Conservation (phyloP, 2,113 vertebrate genomes). For the Neogobius melanostomus region DNA sequence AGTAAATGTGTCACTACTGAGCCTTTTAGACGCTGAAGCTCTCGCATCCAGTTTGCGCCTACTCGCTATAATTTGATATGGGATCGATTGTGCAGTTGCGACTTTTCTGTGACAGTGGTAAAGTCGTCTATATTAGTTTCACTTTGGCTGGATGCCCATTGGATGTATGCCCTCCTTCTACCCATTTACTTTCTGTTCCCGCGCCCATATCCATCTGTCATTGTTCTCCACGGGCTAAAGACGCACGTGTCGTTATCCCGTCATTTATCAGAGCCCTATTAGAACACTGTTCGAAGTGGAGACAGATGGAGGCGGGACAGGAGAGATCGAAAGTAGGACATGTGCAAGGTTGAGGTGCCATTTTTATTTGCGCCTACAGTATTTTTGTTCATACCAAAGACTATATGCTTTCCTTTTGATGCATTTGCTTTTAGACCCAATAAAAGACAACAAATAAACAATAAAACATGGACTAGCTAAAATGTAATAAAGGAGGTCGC, state of each 20-base stretch:
- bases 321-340: conserved; percentile 3
- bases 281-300: conserved; percentile 42
- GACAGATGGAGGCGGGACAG: conserved; percentile 49
- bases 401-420: background rate
- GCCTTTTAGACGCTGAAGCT: conserved; percentile 9
- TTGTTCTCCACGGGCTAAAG: conserved; percentile 52
- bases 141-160: conserved; percentile 23
- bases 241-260: conserved; percentile 40
- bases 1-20: background rate
- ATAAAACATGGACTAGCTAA: no score
- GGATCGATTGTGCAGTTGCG: conserved; percentile 24
- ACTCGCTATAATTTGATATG: conserved; percentile 30
- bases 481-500: no score
- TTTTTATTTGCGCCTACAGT: background rate
- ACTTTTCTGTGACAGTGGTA: conserved; percentile 14
- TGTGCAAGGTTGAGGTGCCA: conserved; percentile 2
- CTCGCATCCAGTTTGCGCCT: conserved; percentile 23
- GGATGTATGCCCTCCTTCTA: conserved; percentile 6
- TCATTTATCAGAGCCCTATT: conserved; percentile 65
- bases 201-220: conserved; percentile 28
- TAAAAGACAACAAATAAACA: no score
- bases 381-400: background rate
- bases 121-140: conserved; percentile 5
- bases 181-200: background rate
- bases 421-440: no score